Percentiles rank a stretch among this genome's conserved stretches.
Conservation (phyloP, 2,888 invertebrate genomes). For the Tinea pellionella region DNA sequence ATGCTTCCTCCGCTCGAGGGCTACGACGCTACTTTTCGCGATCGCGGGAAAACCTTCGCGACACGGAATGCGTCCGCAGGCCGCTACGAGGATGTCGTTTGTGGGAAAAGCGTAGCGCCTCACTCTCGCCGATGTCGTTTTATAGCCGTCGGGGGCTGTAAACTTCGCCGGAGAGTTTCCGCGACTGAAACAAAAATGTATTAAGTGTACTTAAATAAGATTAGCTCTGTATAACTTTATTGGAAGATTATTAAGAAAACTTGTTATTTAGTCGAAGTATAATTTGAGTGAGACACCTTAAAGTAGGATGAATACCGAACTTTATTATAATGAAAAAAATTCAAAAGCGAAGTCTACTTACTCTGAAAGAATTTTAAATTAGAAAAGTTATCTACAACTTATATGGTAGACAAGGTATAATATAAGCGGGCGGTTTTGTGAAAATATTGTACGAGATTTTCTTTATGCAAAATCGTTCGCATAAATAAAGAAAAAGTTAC, state of each 20-base stretch:
- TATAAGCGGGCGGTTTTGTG: too few species aligned
- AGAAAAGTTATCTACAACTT: neutral
- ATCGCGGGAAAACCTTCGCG: slow-evolving; percentile 17
- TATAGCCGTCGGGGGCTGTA: slow-evolving; percentile 43
- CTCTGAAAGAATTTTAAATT: neutral
- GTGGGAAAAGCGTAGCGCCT: neutral
- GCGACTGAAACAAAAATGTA: slow-evolving; percentile 30
- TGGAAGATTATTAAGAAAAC: slow-evolving; percentile 37
- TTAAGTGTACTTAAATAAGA: slow-evolving; percentile 3
- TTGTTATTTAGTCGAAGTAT: slow-evolving; percentile 31
- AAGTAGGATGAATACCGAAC: neutral
- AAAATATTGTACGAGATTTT: too few species aligned
- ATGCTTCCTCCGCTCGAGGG: neutral
- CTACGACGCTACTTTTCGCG: slow-evolving; percentile 8
- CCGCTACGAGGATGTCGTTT: slow-evolving; percentile 11
- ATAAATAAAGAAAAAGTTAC: neutral
- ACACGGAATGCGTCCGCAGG: neutral
- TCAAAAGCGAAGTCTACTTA: neutral
- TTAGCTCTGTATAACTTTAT: neutral
- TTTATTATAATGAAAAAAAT: neutral
- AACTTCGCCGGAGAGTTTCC: slow-evolving; percentile 30
- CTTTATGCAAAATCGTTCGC: too few species aligned
- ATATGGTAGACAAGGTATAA: neutral
- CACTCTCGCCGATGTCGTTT: slow-evolving; percentile 39
- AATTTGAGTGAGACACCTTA: neutral